Base-by-base conservation (phyloP, 1,140 invertebrate species). In the Ptiloglossa arizonensis region DNA sequence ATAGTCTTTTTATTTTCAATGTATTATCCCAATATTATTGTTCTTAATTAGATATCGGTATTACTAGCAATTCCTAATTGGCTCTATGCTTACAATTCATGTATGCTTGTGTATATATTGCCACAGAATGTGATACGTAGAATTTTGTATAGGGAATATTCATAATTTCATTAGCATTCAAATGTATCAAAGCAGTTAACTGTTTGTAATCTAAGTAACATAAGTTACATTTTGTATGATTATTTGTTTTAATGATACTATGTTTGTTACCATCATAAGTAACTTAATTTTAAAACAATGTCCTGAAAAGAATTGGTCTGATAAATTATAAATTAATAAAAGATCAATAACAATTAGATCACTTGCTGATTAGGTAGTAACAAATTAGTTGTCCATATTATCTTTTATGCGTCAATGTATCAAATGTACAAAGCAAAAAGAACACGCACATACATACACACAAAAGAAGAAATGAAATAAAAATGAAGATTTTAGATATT, bases 371-470 rank as follows among this genome's bases (percentile, higher is more conserved):
- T 68, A 69, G 9, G 8, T 69, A 68, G 29, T 41, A 75, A 75
- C 60, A 46, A 69, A 38, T 60, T 81, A 29, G 68, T 81, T 80
- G 60, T 60, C 60, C 44, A 17, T 64, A 77, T n/a, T 48, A 54
- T 44, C 11, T 57, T 77, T 29, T 66, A 77, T 77, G 29, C 29
- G 22, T 72, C 63, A 63, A 2, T 78, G 50, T 81, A 81, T 54
- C 73, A 81, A 78, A 77, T 82, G 56, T 79, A 78, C 80, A 82
- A 38, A 59, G 29, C 27, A 56, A 60, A 67, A 60, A 71, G 27
- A 15, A 48, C n/a, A 46, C 13, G 57, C n/a, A 17, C n/a, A 56
- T 13, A 52, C 15, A n/a, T 17, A 56, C n/a, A 48, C 22, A 24
- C 8, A 38, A 32, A 48, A 72, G 13, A 67, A 76, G 38, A 72